A percentile compares a stretch with the other conserved stretches of the same genome.
Conservation (phyloP, 2,797 vertebrate genomes). For the Streptopelia turtur region DNA sequence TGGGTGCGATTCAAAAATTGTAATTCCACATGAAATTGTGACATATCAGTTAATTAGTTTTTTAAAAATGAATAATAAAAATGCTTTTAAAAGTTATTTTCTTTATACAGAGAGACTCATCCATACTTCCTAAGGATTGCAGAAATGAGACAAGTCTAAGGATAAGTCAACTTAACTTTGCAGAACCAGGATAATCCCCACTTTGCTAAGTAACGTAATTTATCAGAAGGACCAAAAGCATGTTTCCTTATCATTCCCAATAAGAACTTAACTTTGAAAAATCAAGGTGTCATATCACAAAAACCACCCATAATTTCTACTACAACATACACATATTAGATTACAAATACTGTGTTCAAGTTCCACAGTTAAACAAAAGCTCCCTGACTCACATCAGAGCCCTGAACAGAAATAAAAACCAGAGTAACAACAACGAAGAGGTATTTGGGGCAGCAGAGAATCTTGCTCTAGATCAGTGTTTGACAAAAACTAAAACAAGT, state of each 20-base stretch:
- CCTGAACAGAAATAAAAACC: neutral
- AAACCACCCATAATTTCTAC: neutral
- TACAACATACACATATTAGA: neutral
- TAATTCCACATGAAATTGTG: neutral
- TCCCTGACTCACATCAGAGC: neutral
- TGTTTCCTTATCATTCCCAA: neutral
- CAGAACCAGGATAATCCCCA: neutral
- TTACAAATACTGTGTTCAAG: neutral
- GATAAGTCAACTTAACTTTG: neutral
- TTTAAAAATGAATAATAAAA: slow-evolving; percentile 4
- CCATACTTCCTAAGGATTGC: neutral
- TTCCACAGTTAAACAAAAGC: neutral
- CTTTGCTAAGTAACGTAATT: neutral
- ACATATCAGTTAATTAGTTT: slow-evolving; percentile 2
- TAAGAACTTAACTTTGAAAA: neutral
- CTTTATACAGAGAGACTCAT: neutral
- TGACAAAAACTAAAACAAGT: neutral
- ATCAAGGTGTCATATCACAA: neutral
- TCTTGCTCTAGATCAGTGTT: neutral
- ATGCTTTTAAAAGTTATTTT: slow-evolving; percentile 12
- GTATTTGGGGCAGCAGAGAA: neutral
- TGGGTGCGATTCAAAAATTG: neutral
- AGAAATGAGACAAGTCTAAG: neutral
- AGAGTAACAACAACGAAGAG: neutral
- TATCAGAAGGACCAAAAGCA: neutral